Evolutionary conservation across 2,113 vertebrate genomes (phyloP), one percentile per base, ranked within the genome.

Genomic region (Gobio gobio): DNA sequence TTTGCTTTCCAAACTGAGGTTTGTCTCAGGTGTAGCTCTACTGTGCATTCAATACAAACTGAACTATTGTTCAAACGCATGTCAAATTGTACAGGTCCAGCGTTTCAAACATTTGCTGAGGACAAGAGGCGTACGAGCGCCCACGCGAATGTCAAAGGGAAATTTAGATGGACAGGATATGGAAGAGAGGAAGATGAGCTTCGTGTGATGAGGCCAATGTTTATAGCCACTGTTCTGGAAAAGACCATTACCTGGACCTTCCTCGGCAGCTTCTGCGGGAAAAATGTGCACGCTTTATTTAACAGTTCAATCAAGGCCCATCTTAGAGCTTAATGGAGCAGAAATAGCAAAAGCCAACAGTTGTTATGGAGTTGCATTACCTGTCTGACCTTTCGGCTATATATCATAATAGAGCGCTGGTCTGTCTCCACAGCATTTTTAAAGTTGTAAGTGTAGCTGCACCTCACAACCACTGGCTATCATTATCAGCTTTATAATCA

Each of bases 221-320:
- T 87, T 78, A 56, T 8, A 40, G 47, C 47, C 22, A n/a, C 13
- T 73, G 56, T 18, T 43, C 86, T 64, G 47, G 47, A 84, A 86
- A 88, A 78, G 70, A 85, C 84, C 64, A 86, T 86, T 83, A 88
- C 77, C 58, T 33, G 63, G 75, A 77, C 12, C n/a, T 70, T 84
- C 61, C 66, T 45, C 40, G 26, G 33, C 24, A 61, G 49, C 20
- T 64, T 83, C 56, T 61, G 24, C 10, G 12, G 59, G 78, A 59
- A 59, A 86, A 83, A 79, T 70, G 56, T 83, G 56, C 78, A 84
- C 58, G n/a, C 49, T 79, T 87, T 88, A 87, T 86, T 88, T 82
- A 87, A 90, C 83, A 86, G 83, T 87, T 87, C 84, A 90, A 78
- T 88, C 83, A 74, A 54, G 49, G 26, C 80, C 58, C n/a, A 74